Percentiles rank a stretch among this genome's conserved stretches.
Conservation (phyloP, 1,140 invertebrate genomes). For the Eupristina koningsbergeri region DNA sequence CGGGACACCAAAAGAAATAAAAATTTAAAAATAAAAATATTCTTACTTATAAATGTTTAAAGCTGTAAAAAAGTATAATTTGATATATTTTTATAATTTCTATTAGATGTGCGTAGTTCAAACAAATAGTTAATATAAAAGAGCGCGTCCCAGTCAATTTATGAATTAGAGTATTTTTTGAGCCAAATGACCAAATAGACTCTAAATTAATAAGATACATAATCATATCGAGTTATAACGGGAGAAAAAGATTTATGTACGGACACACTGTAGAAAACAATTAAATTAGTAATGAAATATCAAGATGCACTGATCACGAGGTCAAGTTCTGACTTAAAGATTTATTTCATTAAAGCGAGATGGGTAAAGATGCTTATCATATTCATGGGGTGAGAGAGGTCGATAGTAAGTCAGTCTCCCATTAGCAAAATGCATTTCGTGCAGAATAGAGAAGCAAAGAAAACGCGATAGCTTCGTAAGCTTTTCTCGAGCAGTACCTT, state of each 20-base stretch:
- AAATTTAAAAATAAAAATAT: too few relatives aligned
- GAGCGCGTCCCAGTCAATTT: too few relatives aligned
- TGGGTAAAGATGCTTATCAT: not conserved
- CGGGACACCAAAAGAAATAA: too few relatives aligned
- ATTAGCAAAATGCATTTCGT: conserved; percentile 12
- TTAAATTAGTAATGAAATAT: not conserved
- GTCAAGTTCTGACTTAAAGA: not conserved
- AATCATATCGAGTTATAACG: not conserved
- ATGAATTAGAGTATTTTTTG: too few relatives aligned
- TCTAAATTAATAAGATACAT: not conserved
- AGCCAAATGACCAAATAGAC: not conserved
- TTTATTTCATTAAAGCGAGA: conserved; percentile 11
- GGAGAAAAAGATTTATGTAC: not conserved
- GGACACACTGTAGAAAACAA: not conserved
- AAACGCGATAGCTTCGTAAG: conserved; percentile 10
- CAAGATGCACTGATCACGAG: not conserved
- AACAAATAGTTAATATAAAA: too few relatives aligned
- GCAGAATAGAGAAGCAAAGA: conserved; percentile 11
- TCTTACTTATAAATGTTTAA: too few relatives aligned
- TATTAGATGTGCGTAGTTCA: too few relatives aligned
- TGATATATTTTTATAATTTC: too few relatives aligned
- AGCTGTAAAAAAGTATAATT: too few relatives aligned
- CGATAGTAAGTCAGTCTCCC: conserved; percentile 6
- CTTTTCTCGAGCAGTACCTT: conserved; percentile 1
- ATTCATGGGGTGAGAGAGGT: not conserved